Evolutionary conservation across 2,888 invertebrate genomes (phyloP).

Genomic region (Caradrina kadenii): DNA sequence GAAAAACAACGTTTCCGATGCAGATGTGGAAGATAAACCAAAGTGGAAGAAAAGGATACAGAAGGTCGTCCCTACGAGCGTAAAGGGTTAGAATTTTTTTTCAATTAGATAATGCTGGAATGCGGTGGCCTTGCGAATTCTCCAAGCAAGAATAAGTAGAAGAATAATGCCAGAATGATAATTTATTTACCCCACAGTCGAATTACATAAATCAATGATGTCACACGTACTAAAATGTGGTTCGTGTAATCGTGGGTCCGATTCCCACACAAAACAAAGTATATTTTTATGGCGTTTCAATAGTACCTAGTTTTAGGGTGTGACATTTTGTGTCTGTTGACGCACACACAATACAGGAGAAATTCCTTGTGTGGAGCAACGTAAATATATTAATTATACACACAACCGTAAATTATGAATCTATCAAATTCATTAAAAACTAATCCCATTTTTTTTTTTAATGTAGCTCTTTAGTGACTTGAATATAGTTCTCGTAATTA

Average conservation of each 20-base stretch:
- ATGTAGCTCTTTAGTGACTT: neutral
- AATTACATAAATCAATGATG: neutral
- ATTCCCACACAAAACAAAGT: neutral
- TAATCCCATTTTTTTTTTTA: neutral
- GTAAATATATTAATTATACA: neutral
- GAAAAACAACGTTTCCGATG: conserved; percentile 45
- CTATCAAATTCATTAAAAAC: neutral
- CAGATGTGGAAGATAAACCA: conserved; percentile 54
- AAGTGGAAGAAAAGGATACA: conserved; percentile 55
- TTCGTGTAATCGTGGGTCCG: too few species aligned
- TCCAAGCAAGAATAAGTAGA: neutral
- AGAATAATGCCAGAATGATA: neutral
- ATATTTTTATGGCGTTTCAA: neutral
- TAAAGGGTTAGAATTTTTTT: conserved; percentile 54
- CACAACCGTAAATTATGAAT: conserved; percentile 4
- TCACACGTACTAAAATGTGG: too few species aligned
- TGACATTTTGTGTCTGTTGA: neutral
- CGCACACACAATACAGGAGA: neutral
- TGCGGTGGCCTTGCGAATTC: neutral
- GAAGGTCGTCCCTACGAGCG: conserved; percentile 41
- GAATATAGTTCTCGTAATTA: neutral
- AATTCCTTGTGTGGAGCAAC: neutral
- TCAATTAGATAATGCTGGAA: conserved; percentile 38
- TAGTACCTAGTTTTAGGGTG: neutral
- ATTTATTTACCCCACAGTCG: neutral